Base-by-base conservation (phyloP, 2,888 invertebrate species). In the Cephus spinipes region DNA sequence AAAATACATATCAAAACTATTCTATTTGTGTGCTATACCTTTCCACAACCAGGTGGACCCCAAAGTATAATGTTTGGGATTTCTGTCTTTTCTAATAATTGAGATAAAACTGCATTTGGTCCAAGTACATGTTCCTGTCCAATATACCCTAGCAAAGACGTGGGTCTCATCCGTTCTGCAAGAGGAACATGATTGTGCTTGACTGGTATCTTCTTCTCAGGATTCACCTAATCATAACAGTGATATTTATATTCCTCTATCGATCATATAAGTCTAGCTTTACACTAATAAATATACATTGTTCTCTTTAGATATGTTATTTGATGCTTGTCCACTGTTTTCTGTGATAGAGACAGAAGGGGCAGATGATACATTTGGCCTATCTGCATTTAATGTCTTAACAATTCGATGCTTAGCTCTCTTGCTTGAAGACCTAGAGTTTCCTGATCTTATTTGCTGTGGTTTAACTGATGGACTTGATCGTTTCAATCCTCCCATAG, bases 1-100 rank as follows among this genome's bases (percentile, higher is more conserved):
- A 30, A 32, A 30, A 32, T 69, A 30, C 31, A 32, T 33, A 33
- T 30, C 3, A 12, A 23, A 33, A 31, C 15, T 15, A 71, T 33
- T 11, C 33, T 71, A 12, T 31, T 12, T 30, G 23, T 2, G 23
- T 71, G 71, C 34, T 77, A 40, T 92, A 95, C 95, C 93, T 97
- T 97, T 79, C 97, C 97, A 93, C 96, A 96, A 68, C 97, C 97
- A 68, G 97, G 96, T 33, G 97, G 97, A 12, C 97, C 97, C 96
- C 96, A 97, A 40, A 97, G 92, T 82, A 97, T 96, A 94, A 97
- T 95, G 87, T 96, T 97, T 1, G 96, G 95, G 85, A 97, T 93
- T 87, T 95, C 94, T 75, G 93, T 93, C 83, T 94, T 94, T 78
- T 94, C 93, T 73, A 97, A 87, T 81, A 96, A 92, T 55, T 94